Conservation (phyloP, 2,113 vertebrate species). For the Archilochus colubris region DNA sequence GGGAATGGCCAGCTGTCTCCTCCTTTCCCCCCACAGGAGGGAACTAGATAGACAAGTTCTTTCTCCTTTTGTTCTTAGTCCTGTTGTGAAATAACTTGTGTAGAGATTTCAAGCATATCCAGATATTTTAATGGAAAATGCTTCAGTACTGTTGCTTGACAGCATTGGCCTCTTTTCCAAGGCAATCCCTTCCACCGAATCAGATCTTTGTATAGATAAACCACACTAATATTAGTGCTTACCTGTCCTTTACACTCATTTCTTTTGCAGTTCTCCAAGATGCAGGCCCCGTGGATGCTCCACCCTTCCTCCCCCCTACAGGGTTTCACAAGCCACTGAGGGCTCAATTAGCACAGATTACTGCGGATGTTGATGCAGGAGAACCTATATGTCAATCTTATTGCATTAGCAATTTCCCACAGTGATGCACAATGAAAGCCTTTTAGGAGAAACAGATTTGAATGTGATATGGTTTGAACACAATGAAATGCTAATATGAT, state of each 20-base stretch:
- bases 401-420: slow-evolving; percentile 68
- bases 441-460: slow-evolving; percentile 67
- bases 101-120: background rate
- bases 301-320: background rate
- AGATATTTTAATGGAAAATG: background rate
- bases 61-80: background rate
- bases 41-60: background rate
- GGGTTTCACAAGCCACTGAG: background rate
- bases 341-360: slow-evolving; percentile 32
- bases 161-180: background rate
- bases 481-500: slow-evolving; percentile 49
- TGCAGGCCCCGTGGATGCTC: background rate
- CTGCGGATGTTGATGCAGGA: slow-evolving; percentile 37
- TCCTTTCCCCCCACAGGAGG: background rate
- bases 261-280: background rate
- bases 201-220: background rate
- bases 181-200: background rate
- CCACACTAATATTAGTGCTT: background rate
- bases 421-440: slow-evolving; percentile 63
- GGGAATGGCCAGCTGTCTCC: background rate
- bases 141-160: background rate
- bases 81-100: background rate
- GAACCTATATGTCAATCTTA: slow-evolving; percentile 59
- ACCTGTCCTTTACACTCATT: background rate
- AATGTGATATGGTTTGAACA: slow-evolving; percentile 34